phyloP scores from a whole-genome alignment of 2,888 invertebrate species.

The Chrysotoxum bicinctum region DNA sequence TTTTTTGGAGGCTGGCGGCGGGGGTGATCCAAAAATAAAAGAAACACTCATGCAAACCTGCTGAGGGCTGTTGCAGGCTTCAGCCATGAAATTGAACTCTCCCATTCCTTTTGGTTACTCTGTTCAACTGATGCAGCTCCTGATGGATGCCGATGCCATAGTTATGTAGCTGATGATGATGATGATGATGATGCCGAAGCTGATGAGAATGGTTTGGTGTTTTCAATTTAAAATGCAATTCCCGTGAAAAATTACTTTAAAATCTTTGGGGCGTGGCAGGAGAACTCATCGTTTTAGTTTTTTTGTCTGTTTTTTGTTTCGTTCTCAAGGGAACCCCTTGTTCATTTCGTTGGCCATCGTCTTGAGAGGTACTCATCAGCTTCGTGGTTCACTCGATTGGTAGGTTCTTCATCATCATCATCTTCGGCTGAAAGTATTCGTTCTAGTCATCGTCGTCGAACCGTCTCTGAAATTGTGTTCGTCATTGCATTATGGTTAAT shows the following conservation, averaged over 20 bases:
- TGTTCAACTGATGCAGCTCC: constrained; percentile 3
- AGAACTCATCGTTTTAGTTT: constrained; percentile 74
- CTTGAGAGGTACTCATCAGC: constrained; percentile 67
- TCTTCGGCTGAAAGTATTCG: constrained; percentile 43
- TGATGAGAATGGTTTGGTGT: constrained; percentile 73
- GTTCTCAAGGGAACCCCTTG: constrained; percentile 36
- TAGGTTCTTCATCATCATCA: constrained; percentile 73
- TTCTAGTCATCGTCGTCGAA: constrained; percentile 36
- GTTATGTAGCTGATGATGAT: constrained; percentile 38
- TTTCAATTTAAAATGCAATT: constrained; percentile 78
- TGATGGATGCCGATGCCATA: background rate
- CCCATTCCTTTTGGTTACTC: background rate
- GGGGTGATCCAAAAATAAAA: constrained; percentile 52
- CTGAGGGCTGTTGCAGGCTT: constrained; percentile 42
- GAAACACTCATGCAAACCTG: constrained; percentile 49
- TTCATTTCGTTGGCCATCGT: constrained; percentile 39
- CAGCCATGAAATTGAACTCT: constrained; percentile 60
- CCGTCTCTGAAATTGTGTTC: constrained; percentile 37
- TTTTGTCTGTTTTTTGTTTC: constrained; percentile 5
- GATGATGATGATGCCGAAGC: constrained; percentile 62
- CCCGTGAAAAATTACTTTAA: constrained; percentile 76
- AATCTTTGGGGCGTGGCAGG: constrained; percentile 77
- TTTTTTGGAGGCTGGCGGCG: constrained; percentile 62
- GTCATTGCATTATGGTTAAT: constrained; percentile 21
- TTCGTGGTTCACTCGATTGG: constrained; percentile 67